Evolutionary conservation across 2,113 vertebrate genomes (phyloP), one percentile per base, ranked within the genome.

Genomic region (Dromiciops gliroides): DNA sequence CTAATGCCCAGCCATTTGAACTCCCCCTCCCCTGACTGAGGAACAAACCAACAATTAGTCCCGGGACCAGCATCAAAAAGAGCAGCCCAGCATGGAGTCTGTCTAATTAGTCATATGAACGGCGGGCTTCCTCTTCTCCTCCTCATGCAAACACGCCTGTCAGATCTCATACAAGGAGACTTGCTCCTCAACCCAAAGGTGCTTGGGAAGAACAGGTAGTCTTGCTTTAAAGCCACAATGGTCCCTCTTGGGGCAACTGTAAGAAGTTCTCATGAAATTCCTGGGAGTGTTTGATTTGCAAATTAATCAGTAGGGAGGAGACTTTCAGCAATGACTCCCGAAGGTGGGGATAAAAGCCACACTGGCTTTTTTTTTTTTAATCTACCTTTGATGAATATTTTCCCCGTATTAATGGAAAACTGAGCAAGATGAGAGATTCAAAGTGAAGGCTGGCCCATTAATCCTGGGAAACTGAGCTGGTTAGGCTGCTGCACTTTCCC

Each of bases 101-200:
- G 98, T 99, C 99, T 99, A 99, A 99, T 99, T 99, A 99, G 99
- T 99, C 99, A 99, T 99, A 99, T 99, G 99, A 99, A 99, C 99
- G 5, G 98, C 99, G 99, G 97, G 98, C 98, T 99, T 99, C 98
- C 98, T 98, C 99, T 98, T 98, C 97, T 97, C 98, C 98, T 98
- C 98, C 99, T 98, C 98, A 95, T 94, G 96, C 98, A 97, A 97
- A 96, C 98, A 99, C 98, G 98, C 99, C 98, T 99, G 98, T 99
- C 99, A 98, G 98, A 98, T 99, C 98, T 98, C 94, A 98, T 99
- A 96, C 96, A 94, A 67, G 92, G 95, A 97, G 93, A 97, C 92
- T 95, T 96, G 94, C 98, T 96, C 97, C 96, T 93, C 95, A 97
- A 97, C 89, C 11, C 90, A 97, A 98, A 97, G 95, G 8, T 24